These are phyloP conservation scores for Palythoa heliodiscus DNA, from an alignment of 92 coral and sea anemone species.

Conservation along the genomic window DNA sequence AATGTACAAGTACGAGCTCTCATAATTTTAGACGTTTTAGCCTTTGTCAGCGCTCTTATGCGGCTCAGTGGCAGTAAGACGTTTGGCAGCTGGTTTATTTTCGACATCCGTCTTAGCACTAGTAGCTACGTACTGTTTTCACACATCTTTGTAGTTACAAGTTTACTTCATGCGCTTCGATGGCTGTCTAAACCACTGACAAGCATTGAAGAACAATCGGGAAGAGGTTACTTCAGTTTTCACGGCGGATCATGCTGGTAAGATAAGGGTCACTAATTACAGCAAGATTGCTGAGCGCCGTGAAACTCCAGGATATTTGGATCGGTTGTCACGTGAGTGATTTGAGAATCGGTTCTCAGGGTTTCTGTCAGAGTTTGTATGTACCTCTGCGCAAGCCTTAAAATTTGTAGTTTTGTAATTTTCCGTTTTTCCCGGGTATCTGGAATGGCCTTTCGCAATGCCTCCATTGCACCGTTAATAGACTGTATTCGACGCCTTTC, in stretches of 20 bases:
- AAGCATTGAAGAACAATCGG: not conserved
- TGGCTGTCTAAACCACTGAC: not conserved
- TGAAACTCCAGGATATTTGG: slow-evolving; percentile 13
- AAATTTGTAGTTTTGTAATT: slow-evolving; percentile 85
- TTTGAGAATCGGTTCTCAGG: slow-evolving; percentile 50
- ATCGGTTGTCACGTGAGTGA: slow-evolving; percentile 14
- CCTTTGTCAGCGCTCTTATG: not conserved
- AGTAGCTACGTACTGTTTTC: not conserved
- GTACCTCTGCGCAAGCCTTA: slow-evolving; percentile 89
- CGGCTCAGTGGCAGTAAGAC: not conserved
- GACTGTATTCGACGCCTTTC: slow-evolving; percentile 90
- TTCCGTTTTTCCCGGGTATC: slow-evolving; percentile 81
- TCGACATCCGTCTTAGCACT: not conserved
- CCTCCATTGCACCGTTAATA: slow-evolving; percentile 93
- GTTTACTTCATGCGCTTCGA: not conserved
- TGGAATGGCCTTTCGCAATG: slow-evolving; percentile 83
- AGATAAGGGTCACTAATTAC: slow-evolving; percentile 1
- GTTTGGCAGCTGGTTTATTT: not conserved
- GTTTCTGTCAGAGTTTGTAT: slow-evolving; percentile 73
- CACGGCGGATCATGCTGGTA: not conserved
- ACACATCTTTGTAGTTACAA: not conserved
- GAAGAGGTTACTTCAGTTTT: not conserved
- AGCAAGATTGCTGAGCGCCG: slow-evolving; percentile 8
- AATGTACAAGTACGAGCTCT: not conserved
- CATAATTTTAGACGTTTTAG: not conserved